Evolutionary conservation across 2,888 invertebrate genomes (phyloP), one percentile per base, ranked within the genome.

Genomic region (Esperia sulphurella): DNA sequence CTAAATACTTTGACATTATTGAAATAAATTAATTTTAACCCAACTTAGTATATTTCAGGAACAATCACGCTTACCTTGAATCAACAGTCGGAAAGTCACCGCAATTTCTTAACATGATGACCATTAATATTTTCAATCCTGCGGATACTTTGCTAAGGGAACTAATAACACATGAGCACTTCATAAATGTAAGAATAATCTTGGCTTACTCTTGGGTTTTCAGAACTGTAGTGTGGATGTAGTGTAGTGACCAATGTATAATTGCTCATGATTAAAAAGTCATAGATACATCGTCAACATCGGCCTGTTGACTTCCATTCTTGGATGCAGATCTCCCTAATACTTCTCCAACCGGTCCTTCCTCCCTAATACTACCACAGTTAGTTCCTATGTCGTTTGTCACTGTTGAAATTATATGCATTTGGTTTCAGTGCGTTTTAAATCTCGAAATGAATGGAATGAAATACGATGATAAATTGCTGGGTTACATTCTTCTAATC

Each of bases 181-280:
- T 87, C 56, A 35, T 69, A n/a, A 49, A 64, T 55, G 88, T 88
- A 58, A 72, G 78, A 74, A 52, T 41, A 35, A 14, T 41, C 9
- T 21, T 21, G 21, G 5, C 2, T 21, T 21, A 21, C 21, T 21
- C 21, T 5, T 21, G 5, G 21, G 21, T 21, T 21, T 21, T 21
- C 21, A 21, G 21, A 3, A 5, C 21, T 21, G 21, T 5, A 21
- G 21, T 21, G 5, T 21, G 21, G 21, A 21, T 21, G 21, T 5
- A 21, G 21, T 21, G 21, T 21, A 21, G 21, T n/a, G n/a, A n/a
- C n/a, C n/a, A n/a, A 21, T 21, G 21, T 21, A 21, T 21, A 21
- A 21, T 21, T 21, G 2, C 21, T 21, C 21, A 5, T 21, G 3
- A 21, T n/a, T n/a, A n/a, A n/a, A n/a, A n/a, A n/a, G n/a, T n/a